Base-by-base conservation (phyloP, 2,797 vertebrate species). In the Australoheros facetus region DNA sequence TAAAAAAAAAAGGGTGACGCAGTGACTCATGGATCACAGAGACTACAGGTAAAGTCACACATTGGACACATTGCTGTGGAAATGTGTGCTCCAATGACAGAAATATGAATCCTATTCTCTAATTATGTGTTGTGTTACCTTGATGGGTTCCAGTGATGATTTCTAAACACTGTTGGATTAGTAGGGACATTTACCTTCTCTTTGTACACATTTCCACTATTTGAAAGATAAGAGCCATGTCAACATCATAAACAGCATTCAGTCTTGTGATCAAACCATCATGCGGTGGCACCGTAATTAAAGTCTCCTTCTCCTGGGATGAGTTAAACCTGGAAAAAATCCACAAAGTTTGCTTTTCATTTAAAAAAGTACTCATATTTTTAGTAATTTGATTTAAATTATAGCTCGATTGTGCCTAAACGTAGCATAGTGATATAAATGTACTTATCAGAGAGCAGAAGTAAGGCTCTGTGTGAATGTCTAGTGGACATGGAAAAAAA, bases 71-170 rank as follows among this genome's bases (percentile, higher is more conserved):
- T 45, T 66, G 23, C 39, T 42, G 32, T 64, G 28, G 13, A 79
- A 54, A 56, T 76, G 11, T 72, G 42, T 51, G 3, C 45, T 57
- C 45, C 26, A 56, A 48, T 56, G 78, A 75, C 71, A 80, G 9
- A 74, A 55, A 64, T 42, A 53, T 56, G 71, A 80, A 77, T 14
- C 54, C 73, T 54, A 57, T 3, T 74, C 54, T 30, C 28, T 79
- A 87, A 84, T 79, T 4, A 75, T 75, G 73, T 73, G 71, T 82
- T 82, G 51, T 54, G 11, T 56, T 53, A 59, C 73, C 39, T 75
- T 16, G 9, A 34, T 17, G 58, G 58, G 77, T 82, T 79, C 59
- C 56, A 21, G 21, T 32, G 66, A 73, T 37, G 70, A 59, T 45
- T 57, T 58, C 56, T 59, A 83, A 81, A 59, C 37, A 17, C 48